A percentile compares a stretch with the other conserved stretches of the same genome.
Conservation (phyloP, 2,888 invertebrate species). For the Mythimna loreyi region DNA sequence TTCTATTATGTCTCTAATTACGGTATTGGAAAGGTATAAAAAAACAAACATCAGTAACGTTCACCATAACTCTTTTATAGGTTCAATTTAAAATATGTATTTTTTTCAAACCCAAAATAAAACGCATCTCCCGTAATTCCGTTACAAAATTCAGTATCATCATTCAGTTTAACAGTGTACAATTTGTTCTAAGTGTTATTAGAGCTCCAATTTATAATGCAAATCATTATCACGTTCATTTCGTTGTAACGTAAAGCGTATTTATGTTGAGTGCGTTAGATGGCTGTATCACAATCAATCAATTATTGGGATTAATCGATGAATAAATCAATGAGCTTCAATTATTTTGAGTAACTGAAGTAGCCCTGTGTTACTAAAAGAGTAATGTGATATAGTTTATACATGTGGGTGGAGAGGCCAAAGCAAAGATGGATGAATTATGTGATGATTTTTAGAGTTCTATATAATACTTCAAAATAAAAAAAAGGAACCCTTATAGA, state of each 20-base stretch:
- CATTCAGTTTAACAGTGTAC: conserved; percentile 53
- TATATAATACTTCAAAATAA: too few relatives aligned
- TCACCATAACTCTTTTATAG: not conserved
- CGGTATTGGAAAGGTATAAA: too few relatives aligned
- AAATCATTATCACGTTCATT: conserved; percentile 61
- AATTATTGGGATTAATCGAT: conserved; percentile 40
- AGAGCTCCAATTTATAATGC: conserved; percentile 60
- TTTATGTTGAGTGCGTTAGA: conserved; percentile 14
- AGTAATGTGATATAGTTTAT: too few relatives aligned
- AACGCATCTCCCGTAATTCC: conserved; percentile 11
- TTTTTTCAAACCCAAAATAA: not conserved
- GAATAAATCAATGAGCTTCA: conserved; percentile 42
- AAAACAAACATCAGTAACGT: not conserved
- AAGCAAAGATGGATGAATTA: too few relatives aligned
- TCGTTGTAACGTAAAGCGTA: conserved; percentile 44
- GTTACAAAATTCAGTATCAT: conserved; percentile 59
- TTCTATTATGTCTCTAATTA: too few relatives aligned
- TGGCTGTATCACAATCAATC: conserved; percentile 41
- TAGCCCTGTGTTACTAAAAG: too few relatives aligned
- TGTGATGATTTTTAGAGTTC: too few relatives aligned
- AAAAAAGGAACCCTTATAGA: too few relatives aligned
- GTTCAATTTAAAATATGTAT: not conserved
- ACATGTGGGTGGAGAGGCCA: too few relatives aligned
- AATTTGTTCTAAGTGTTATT: conserved; percentile 50
- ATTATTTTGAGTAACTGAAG: conserved; percentile 24